Evolutionary conservation across 2,888 invertebrate genomes (phyloP).

Genomic region (Vesta saturnalis): DNA sequence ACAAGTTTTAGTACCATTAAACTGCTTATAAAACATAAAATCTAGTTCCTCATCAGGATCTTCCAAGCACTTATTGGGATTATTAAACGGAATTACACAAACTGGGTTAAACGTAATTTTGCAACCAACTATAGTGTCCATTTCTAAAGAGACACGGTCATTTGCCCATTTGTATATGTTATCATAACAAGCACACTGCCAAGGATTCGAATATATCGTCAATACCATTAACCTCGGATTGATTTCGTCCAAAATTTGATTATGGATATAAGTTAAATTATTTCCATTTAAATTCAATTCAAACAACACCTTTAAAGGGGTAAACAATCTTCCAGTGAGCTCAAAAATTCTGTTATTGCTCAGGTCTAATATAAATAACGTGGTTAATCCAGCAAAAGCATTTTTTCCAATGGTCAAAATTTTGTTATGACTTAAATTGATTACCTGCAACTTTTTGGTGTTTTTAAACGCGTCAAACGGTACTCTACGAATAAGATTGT

Average conservation of each 20-base stretch:
- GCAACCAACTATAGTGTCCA: neutral
- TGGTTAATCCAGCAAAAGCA: conserved; percentile 27
- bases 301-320: neutral
- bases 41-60: conserved; percentile 26
- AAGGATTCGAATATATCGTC: conserved; percentile 20
- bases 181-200: conserved; percentile 26
- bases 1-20: neutral
- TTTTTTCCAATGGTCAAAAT: conserved; percentile 26
- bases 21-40: conserved; percentile 14
- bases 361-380: conserved; percentile 26
- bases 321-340: conserved; percentile 15
- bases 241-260: conserved; percentile 11
- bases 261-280: conserved; percentile 22
- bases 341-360: conserved; percentile 27
- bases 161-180: conserved; percentile 12
- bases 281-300: conserved; percentile 18
- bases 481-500: conserved; percentile 22
- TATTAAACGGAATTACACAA: conserved; percentile 15
- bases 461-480: conserved; percentile 20
- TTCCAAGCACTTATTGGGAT: conserved; percentile 22
- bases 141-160: neutral
- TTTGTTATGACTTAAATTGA: conserved; percentile 30
- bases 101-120: conserved; percentile 4
- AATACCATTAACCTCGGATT: conserved; percentile 9
- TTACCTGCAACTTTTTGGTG: conserved; percentile 18